These are phyloP conservation scores for Struthidea cinerea DNA, from an alignment of 2,113 vertebrate species.

Conservation along the genomic window DNA sequence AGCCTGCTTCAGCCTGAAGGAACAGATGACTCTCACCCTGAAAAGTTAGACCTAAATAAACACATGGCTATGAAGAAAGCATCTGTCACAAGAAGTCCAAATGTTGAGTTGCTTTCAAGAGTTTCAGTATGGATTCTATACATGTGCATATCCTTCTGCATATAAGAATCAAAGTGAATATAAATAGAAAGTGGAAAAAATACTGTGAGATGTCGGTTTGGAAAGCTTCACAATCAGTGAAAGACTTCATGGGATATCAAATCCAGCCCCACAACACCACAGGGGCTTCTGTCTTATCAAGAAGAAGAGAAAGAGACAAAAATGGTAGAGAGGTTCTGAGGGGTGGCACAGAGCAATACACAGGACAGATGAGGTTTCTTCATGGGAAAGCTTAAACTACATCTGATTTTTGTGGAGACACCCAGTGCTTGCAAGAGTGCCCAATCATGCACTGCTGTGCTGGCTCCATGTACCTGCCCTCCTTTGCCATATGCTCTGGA, in stretches of 20 bases:
- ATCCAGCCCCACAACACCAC: neutral
- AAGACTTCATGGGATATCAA: neutral
- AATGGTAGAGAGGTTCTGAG: neutral
- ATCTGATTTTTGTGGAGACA: neutral
- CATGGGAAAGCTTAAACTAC: neutral
- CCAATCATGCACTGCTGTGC: accelerated
- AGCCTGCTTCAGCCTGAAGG: neutral
- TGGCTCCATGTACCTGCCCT: neutral
- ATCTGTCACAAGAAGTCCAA: neutral
- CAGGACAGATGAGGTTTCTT: neutral
- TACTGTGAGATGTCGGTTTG: neutral
- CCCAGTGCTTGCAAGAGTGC: neutral
- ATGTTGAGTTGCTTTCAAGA: neutral
- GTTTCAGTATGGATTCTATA: neutral
- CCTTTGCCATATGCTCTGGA: neutral
- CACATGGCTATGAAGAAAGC: neutral
- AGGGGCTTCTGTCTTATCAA: neutral
- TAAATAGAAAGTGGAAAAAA: neutral
- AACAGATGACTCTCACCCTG: neutral
- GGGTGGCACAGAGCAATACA: neutral
- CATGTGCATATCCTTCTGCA: neutral
- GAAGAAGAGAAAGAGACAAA: neutral
- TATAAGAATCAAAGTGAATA: neutral
- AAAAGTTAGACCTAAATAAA: neutral
- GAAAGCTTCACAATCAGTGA: neutral